Evolutionary conservation across 2,888 invertebrate species (phyloP).

Genomic region (Mythimna loreyi): DNA sequence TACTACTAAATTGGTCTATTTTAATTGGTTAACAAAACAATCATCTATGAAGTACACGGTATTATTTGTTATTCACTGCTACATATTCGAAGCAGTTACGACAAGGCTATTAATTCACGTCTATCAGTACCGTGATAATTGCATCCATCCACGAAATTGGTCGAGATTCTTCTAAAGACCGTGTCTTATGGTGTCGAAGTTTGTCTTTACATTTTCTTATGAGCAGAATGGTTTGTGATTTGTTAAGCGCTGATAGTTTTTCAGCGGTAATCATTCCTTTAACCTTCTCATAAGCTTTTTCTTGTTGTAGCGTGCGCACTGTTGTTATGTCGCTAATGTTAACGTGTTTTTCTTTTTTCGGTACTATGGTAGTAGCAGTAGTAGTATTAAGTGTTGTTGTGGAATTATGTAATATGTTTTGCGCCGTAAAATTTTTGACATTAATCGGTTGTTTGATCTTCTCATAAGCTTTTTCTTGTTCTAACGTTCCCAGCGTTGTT

Average conservation of each 20-base stretch:
- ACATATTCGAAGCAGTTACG: slow-evolving; percentile 22
- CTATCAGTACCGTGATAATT: slow-evolving; percentile 36
- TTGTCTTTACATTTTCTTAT: slow-evolving; percentile 60
- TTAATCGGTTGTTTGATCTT: slow-evolving; percentile 18
- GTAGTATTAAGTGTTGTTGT: not conserved
- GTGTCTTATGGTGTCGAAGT: slow-evolving; percentile 20
- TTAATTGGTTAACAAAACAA: slow-evolving; percentile 30
- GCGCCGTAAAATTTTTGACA: not conserved
- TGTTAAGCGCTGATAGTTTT: not conserved
- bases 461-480: slow-evolving; percentile 36
- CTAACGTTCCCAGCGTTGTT: not conserved
- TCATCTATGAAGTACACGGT: slow-evolving; percentile 4
- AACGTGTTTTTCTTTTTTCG: slow-evolving; percentile 3
- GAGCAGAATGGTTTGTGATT: not conserved
- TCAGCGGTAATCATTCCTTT: not conserved
- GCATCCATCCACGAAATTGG: slow-evolving; percentile 31
- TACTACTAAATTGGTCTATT: not conserved
- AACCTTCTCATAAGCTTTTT: slow-evolving; percentile 42
- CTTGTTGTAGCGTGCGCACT: slow-evolving; percentile 10
- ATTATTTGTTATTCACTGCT: slow-evolving; percentile 35
- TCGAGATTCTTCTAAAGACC: slow-evolving; percentile 16
- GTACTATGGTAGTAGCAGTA: not conserved
- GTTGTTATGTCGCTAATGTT: slow-evolving; percentile 7
- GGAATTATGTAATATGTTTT: slow-evolving; percentile 19
- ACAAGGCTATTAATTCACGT: slow-evolving; percentile 18